Base-by-base conservation (phyloP, 1,140 invertebrate genomes). In the Chrysoperla carnea region DNA sequence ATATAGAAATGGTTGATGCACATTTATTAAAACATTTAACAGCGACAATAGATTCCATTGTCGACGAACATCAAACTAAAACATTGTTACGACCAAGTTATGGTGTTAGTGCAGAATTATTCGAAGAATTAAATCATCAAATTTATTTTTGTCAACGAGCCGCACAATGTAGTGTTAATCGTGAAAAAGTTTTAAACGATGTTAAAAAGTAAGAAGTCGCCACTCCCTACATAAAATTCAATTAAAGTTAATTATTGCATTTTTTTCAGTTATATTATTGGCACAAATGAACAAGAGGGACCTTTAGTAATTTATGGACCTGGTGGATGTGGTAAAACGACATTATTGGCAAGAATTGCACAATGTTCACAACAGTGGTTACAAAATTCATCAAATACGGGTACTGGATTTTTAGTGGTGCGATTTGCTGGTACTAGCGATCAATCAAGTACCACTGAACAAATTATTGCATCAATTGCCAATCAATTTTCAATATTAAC, bases 311-410 rank as follows among this genome's bases (percentile, higher is more conserved):
- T 90, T n/a, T 72, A 80, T 46, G 86, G 85, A 0, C 71, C 75
- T 28, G 67, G 73, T 8, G 86, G 85, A 13, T 80, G 79, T 59
- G 86, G 86, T 1, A 88, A 88, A 61, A 83, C 79, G 3, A 78
- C 81, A 6, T 60, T 88, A 6, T 62, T 84, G 6, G 78, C 81
- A 3, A 71, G 81, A 49, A 71, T 78, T 5, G 73, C 73, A 23
- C 71, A 76, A 46, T 70, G 67, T 47, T 75, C 65, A 56, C 72
- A 70, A 52, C 69, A 61, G 47, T 84, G 80, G 76, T 67, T 75
- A 46, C 73, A 74, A 2, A 75, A 82, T 50, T 64, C 73, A 8
- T 23, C 17, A 23, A 23, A 23, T 23, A 23, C 17, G 2, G 17
- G 17, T 23, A 23, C 17, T 23, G 17, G 17, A 3, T 63, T 68